phyloP scores from a whole-genome alignment of 2,113 vertebrate species.

The Coptodon bakossiorum region DNA sequence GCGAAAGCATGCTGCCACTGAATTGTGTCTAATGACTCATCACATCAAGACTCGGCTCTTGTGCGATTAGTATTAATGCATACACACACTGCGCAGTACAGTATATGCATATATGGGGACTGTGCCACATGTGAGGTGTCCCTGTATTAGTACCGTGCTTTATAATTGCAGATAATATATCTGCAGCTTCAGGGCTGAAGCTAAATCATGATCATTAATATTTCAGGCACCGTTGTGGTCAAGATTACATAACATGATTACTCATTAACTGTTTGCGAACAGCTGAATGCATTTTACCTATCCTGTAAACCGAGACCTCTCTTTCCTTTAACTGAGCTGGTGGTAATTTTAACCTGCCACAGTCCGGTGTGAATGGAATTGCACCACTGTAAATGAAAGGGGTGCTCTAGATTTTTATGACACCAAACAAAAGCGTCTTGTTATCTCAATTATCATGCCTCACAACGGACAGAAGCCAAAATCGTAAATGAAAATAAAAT shows the following conservation, averaged over 20 bases:
- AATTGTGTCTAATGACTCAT: not conserved
- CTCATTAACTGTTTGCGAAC: not conserved
- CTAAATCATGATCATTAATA: not conserved
- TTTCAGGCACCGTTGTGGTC: not conserved
- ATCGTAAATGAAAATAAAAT: not conserved
- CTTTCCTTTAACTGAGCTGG: not conserved
- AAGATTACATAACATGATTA: not conserved
- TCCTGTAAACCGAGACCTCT: not conserved
- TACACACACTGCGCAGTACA: not conserved
- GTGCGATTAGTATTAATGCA: not conserved
- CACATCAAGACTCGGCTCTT: not conserved
- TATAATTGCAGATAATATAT: not conserved
- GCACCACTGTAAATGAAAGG: not conserved
- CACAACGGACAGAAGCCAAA: not conserved
- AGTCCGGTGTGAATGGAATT: not conserved
- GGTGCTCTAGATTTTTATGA: not conserved
- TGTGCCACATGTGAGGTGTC: not conserved
- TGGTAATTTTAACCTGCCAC: not conserved
- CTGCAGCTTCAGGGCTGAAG: not conserved
- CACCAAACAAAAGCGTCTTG: not conserved
- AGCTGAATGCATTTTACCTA: not conserved
- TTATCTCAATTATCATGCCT: not conserved
- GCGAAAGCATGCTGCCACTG: not conserved
- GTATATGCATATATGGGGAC: not conserved
- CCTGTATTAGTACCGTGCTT: not conserved